Percentiles rank a stretch among this genome's conserved stretches.
phyloP scores from a whole-genome alignment of 1,140 invertebrate species.

The Drosophila dunni region DNA sequence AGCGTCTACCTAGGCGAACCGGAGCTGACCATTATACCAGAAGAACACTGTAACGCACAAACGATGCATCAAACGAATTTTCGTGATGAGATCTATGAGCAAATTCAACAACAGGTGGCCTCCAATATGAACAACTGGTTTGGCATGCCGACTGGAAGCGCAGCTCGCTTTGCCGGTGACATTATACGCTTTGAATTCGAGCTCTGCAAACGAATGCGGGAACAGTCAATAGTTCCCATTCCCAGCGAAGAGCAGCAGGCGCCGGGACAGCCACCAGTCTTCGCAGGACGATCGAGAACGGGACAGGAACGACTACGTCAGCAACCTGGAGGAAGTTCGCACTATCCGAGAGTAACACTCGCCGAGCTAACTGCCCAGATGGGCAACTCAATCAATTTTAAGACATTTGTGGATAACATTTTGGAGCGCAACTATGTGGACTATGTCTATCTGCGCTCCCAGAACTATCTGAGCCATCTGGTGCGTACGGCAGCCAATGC shows the following conservation, averaged over 20 bases:
- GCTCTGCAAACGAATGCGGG: conserved; percentile 68
- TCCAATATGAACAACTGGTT: conserved; percentile 66
- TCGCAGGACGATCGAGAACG: conserved; percentile 35
- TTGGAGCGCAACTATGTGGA: conserved; percentile 39
- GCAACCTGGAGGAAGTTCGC: conserved; percentile 21
- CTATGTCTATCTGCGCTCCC: conserved; percentile 57
- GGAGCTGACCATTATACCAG: conserved; percentile 63
- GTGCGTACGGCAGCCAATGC: conserved; percentile 32
- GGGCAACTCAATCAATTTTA: conserved; percentile 59
- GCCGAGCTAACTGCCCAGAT: conserved; percentile 47
- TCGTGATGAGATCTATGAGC: conserved; percentile 42
- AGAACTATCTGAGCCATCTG: conserved; percentile 62
- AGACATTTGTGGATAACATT: conserved; percentile 56
- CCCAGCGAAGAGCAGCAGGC: conserved; percentile 12
- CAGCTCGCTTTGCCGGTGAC: conserved; percentile 60
- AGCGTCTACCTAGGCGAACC: conserved; percentile 74
- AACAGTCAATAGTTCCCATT: conserved; percentile 30
- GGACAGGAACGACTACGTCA: conserved; percentile 62
- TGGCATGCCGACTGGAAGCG: conserved; percentile 48
- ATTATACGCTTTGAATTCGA: conserved; percentile 78
- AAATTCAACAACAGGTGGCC: conserved; percentile 56
- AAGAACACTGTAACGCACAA: conserved; percentile 60
- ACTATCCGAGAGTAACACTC: conserved; percentile 39
- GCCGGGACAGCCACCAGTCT: neutral
- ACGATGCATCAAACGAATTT: conserved; percentile 24